Percentiles rank a stretch among this genome's conserved stretches.
Evolutionary conservation across 2,888 invertebrate genomes (phyloP).

Genomic region (Steinernema hermaphroditum): DNA sequence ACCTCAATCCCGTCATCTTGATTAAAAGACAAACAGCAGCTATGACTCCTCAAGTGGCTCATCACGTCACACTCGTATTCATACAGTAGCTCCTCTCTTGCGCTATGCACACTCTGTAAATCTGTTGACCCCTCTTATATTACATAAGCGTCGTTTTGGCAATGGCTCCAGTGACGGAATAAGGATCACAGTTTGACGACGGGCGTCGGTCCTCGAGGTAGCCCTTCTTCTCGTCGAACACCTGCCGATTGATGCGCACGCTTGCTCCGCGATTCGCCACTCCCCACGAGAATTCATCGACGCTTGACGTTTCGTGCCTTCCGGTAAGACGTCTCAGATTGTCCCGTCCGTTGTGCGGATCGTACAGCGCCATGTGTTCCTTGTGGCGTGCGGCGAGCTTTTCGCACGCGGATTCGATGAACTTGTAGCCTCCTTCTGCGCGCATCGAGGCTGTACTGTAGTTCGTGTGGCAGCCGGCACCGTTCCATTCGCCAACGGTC

Average conservation of each 20-base stretch:
- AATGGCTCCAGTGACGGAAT: constrained; percentile 54
- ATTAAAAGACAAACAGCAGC: too few species aligned
- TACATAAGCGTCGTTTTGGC: constrained; percentile 46
- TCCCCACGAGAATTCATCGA: constrained; percentile 83
- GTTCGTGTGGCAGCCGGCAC: constrained; percentile 93
- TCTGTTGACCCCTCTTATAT: background rate
- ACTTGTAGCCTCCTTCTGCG: constrained; percentile 49
- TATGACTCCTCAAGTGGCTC: too few species aligned
- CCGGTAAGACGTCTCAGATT: constrained; percentile 92
- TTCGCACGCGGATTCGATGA: constrained; percentile 75
- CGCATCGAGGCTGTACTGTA: constrained; percentile 91
- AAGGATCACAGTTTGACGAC: constrained; percentile 63
- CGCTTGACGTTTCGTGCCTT: constrained; percentile 90
- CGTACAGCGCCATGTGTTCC: constrained; percentile 72
- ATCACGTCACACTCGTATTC: too few species aligned
- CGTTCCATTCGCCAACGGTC: constrained; percentile 79
- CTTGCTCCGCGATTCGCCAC: constrained; percentile 61
- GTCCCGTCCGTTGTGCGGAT: constrained; percentile 86
- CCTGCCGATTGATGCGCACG: constrained; percentile 62
- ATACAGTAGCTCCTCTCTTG: too few species aligned
- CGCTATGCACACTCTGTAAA: too few species aligned
- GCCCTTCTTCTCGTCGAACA: constrained; percentile 57
- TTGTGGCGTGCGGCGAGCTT: constrained; percentile 85
- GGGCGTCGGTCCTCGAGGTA: constrained; percentile 65
- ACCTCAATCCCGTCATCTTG: too few species aligned